Evolutionary conservation across 2,888 invertebrate species (phyloP).

Genomic region (Tryphoninae sp.): DNA sequence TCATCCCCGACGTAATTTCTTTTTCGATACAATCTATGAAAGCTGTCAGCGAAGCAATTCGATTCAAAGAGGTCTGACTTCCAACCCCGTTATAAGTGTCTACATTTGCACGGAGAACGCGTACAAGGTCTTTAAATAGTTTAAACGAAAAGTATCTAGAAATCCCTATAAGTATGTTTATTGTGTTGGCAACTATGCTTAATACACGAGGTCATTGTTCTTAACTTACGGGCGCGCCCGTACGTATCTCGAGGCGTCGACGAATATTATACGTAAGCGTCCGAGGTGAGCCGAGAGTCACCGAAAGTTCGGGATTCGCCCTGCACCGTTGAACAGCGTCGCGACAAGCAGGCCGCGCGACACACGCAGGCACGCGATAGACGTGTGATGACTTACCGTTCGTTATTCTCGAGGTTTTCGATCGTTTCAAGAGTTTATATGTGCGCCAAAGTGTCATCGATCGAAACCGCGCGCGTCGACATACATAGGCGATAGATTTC

Average conservation of each 20-base stretch:
- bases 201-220: slow-evolving; percentile 60
- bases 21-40: slow-evolving; percentile 84
- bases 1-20: slow-evolving; percentile 85
- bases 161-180: not conserved
- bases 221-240: slow-evolving; percentile 53
- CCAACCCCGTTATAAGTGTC: slow-evolving; percentile 55
- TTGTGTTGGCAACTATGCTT: slow-evolving; percentile 29
- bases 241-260: slow-evolving; percentile 45
- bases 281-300: slow-evolving; percentile 44
- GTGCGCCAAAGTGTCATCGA: not conserved
- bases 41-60: slow-evolving; percentile 85
- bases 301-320: slow-evolving; percentile 29
- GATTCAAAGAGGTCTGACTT: slow-evolving; percentile 79
- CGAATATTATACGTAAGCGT: slow-evolving; percentile 39
- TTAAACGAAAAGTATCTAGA: slow-evolving; percentile 38
- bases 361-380: slow-evolving; percentile 66
- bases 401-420: slow-evolving; percentile 66
- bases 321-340: slow-evolving; percentile 59
- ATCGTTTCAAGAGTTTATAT: slow-evolving; percentile 64
- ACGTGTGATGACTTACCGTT: slow-evolving; percentile 72
- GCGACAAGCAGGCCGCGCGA: slow-evolving; percentile 32
- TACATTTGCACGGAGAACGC: not conserved
- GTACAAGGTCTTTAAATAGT: not conserved
- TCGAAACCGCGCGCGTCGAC: slow-evolving; percentile 1
- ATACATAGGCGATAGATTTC: not conserved